Base-by-base conservation (phyloP, 2,888 invertebrate species). In the Busseola fusca region DNA sequence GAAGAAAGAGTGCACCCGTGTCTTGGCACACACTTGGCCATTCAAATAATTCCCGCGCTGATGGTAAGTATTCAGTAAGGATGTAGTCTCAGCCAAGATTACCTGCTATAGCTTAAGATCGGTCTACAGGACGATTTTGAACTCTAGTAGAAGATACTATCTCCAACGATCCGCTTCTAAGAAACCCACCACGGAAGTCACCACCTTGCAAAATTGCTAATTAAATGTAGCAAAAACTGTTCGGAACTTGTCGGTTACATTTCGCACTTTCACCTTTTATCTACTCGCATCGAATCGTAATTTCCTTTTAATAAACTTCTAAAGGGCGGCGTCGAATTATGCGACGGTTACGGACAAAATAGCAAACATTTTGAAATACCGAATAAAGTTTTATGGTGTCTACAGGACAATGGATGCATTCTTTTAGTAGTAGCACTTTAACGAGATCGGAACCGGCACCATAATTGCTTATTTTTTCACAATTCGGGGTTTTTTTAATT, bases 241-340 rank as follows among this genome's bases (percentile, higher is more conserved):
- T 69, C 42, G n/a, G 37, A 40, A 50, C 25, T 40, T 10, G 34
- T 45, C 80, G 69, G 82, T 79, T 74, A 63, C 57, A 54, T 52
- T 67, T 63, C 58, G 45, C 72, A 79, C 81, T 81, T 82, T 82
- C 72, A 70, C 72, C 57, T 52, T 37, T 73, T 66, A 65, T 70
- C 66, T 57, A 60, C 68, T 64, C 50, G 54, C 18, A 40, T 64
- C 67, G 82, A 68, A 74, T 78, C n/a, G 62, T 81, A 80, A 81
- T 80, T 72, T 62, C 54, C 25, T 77, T 81, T 80, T 72, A 80
- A 77, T 77, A 77, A 57, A 80, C 64, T 54, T 27, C 12, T 64
- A 77, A 78, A 80, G 69, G 79, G 69, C 67, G 63, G 62, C 65
- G 12, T 42, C 58, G 59, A 57, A 60, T 59, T 69, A 66, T 34